Conservation (phyloP, 2,888 invertebrate species). For the Machimus rusticus region DNA sequence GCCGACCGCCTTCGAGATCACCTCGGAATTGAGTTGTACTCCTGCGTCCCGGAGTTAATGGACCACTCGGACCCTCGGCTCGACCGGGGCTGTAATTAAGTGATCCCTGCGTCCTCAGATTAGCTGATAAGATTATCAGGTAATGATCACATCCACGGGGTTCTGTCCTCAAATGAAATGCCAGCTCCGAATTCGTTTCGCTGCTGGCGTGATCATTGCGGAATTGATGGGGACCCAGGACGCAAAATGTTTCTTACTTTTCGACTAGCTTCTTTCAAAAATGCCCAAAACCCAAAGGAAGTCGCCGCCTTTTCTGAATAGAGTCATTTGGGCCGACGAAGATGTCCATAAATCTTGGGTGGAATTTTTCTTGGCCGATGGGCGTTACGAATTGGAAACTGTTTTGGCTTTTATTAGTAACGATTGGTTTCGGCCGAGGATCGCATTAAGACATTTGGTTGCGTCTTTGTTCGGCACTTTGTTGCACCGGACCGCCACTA, state of each 20-base stretch:
- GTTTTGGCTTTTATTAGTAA: constrained; percentile 52
- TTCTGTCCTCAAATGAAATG: not conserved
- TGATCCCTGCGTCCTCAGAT: constrained; percentile 41
- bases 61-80: not conserved
- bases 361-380: constrained; percentile 49
- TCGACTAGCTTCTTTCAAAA: not conserved
- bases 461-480: not conserved
- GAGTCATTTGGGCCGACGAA: constrained; percentile 7
- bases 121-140: constrained; percentile 42
- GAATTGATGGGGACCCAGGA: not conserved
- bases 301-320: constrained; percentile 16
- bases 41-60: not conserved
- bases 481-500: not conserved
- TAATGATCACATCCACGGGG: constrained; percentile 38
- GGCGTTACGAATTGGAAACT: constrained; percentile 52
- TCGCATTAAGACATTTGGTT: constrained; percentile 47
- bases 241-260: not conserved
- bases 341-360: constrained; percentile 48
- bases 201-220: not conserved
- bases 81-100: constrained; percentile 39
- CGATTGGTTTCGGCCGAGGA: constrained; percentile 50
- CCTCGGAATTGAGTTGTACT: constrained; percentile 13
- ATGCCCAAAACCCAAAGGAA: not conserved
- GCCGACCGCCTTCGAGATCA: constrained; percentile 1
- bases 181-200: not conserved